phyloP scores from a whole-genome alignment of 2,797 vertebrate genomes.

The Nyctalus aviator region DNA sequence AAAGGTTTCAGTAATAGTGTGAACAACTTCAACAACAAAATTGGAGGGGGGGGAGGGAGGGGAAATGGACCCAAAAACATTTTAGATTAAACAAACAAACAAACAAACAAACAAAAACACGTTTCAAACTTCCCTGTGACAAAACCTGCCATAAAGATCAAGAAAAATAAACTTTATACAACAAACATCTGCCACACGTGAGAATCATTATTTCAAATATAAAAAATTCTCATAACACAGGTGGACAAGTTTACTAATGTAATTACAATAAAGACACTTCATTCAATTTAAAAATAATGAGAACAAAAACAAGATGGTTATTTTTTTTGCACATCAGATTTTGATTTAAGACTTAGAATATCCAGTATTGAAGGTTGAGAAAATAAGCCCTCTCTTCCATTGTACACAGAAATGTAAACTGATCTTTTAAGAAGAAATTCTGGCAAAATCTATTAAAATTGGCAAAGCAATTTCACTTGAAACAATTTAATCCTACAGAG shows the following conservation, averaged over 20 bases:
- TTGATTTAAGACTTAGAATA: conserved; percentile 26
- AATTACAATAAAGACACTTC: background rate
- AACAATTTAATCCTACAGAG: background rate
- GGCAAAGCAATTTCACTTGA: background rate
- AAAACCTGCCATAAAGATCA: background rate
- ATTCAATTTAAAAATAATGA: background rate
- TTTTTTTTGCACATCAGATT: background rate
- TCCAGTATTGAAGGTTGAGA: background rate
- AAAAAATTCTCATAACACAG: background rate
- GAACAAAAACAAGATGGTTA: background rate
- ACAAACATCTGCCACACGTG: background rate
- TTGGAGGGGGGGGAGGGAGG: no score
- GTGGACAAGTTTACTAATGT: background rate
- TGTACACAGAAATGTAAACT: background rate
- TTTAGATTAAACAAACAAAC: background rate
- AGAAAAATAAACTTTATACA: background rate
- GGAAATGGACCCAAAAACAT: no score
- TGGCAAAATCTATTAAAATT: conserved; percentile 29
- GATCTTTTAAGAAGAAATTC: background rate
- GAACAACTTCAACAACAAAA: background rate
- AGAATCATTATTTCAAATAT: background rate
- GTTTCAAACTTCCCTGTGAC: background rate
- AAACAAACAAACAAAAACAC: background rate
- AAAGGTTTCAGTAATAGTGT: background rate
- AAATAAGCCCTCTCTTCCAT: background rate